These are phyloP conservation scores for Tachystola acroxantha DNA, from an alignment of 2,888 invertebrate species.

Conservation along the genomic window DNA sequence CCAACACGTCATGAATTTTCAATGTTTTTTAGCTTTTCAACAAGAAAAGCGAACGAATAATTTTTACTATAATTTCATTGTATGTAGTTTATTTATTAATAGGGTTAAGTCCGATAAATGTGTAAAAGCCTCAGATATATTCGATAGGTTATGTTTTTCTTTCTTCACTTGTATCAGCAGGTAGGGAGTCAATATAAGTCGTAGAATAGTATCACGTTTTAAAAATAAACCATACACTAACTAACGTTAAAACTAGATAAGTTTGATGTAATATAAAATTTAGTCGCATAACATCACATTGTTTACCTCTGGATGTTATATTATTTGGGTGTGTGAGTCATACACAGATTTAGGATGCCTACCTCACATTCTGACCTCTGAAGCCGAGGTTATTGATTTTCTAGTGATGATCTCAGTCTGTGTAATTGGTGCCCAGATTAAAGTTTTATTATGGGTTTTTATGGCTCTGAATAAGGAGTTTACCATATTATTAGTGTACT, in stretches of 20 bases:
- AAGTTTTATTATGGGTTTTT: too few species aligned
- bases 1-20: slow-evolving; percentile 39
- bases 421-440: too few species aligned
- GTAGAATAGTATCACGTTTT: background rate
- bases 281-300: background rate
- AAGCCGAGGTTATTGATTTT: slow-evolving; percentile 24
- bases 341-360: slow-evolving; percentile 34
- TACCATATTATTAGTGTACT: too few species aligned
- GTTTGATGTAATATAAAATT: background rate
- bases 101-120: too few species aligned
- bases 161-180: background rate
- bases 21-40: slow-evolving; percentile 1
- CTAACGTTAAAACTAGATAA: background rate
- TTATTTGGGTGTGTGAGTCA: slow-evolving; percentile 25
- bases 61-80: too few species aligned
- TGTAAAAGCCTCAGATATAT: too few species aligned
- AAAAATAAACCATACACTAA: background rate
- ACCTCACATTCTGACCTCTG: slow-evolving; percentile 29
- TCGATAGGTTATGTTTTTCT: slow-evolving; percentile 19
- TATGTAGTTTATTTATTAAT: too few species aligned
- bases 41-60: too few species aligned
- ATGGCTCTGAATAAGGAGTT: too few species aligned
- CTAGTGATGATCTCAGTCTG: slow-evolving; percentile 37
- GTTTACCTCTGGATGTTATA: background rate
- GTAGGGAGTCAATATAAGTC: too few species aligned